These are phyloP conservation scores for Euzophera pinguis DNA, from an alignment of 2,888 invertebrate genomes.

Conservation along the genomic window DNA sequence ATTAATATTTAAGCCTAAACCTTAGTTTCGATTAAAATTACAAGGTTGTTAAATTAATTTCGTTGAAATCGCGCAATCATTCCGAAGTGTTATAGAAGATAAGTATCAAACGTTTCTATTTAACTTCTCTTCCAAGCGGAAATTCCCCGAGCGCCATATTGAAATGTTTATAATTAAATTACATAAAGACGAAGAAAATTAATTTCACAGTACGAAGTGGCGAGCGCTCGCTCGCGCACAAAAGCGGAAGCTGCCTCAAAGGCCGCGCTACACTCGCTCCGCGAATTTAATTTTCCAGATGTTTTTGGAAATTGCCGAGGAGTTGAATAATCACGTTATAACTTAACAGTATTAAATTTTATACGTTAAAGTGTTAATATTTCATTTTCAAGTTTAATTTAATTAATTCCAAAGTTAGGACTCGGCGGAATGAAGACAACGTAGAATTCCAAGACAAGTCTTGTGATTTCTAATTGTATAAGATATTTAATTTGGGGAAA, in stretches of 20 bases:
- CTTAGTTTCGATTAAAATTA: conserved; percentile 7
- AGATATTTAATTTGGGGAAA: conserved; percentile 4
- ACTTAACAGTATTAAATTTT: conserved; percentile 79
- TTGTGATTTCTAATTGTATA: conserved; percentile 32
- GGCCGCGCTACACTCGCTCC: conserved; percentile 53
- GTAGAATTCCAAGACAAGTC: conserved; percentile 42
- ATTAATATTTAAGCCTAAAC: no score
- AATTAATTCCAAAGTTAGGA: conserved; percentile 76
- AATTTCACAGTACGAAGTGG: conserved; percentile 78
- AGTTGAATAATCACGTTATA: conserved; percentile 80
- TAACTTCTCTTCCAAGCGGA: conserved; percentile 73
- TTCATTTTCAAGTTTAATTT: conserved; percentile 80
- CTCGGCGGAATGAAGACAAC: conserved; percentile 39
- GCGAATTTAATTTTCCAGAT: conserved; percentile 77
- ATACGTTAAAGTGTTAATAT: conserved; percentile 80
- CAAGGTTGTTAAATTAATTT: conserved; percentile 55
- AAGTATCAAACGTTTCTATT: conserved; percentile 80
- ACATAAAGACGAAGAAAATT: conserved; percentile 81
- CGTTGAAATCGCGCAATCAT: conserved; percentile 69
- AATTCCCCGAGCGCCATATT: conserved; percentile 78
- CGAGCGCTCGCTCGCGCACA: conserved; percentile 52
- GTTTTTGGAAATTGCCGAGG: conserved; percentile 74
- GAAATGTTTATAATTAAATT: conserved; percentile 81
- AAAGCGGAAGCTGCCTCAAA: conserved; percentile 67
- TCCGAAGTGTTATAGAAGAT: conserved; percentile 77